Evolutionary conservation across 1,140 invertebrate species (phyloP).

Genomic region (Paraescarpia echinospica): DNA sequence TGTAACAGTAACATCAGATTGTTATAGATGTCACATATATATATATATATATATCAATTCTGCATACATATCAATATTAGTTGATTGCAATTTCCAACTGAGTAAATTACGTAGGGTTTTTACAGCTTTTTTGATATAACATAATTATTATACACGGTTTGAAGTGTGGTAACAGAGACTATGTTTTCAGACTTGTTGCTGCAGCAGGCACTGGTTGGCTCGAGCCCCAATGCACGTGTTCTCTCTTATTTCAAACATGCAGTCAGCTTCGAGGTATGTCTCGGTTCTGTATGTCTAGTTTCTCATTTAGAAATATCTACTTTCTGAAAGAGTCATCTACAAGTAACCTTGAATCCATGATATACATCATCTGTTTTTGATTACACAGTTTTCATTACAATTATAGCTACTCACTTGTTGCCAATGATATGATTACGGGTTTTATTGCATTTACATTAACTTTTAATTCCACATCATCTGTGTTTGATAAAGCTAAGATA

Average conservation of each 20-base stretch:
- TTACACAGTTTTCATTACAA: not conserved
- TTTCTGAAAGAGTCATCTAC: not conserved
- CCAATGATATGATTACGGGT: no score
- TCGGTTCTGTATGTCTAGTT: not conserved
- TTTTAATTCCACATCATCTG: not conserved
- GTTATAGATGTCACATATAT: no score
- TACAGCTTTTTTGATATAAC: not conserved
- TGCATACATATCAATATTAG: no score
- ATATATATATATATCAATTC: no score
- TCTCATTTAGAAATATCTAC: not conserved
- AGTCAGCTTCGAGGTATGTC: slow-evolving; percentile 73
- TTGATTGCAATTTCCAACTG: not conserved
- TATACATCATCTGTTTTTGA: not conserved
- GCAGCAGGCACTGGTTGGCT: slow-evolving; percentile 88
- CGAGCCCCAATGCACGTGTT: slow-evolving; percentile 85
- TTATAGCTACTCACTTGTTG: not conserved
- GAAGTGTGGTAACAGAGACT: not conserved
- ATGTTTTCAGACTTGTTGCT: slow-evolving; percentile 75
- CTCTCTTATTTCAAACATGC: slow-evolving; percentile 91
- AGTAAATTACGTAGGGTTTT: not conserved
- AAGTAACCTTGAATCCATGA: not conserved
- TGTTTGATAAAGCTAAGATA: no score
- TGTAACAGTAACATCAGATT: no score
- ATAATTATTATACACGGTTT: not conserved
- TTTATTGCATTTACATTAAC: not conserved